Percentiles rank a stretch among this genome's conserved stretches.
Conservation (phyloP, 2,797 vertebrate genomes). For the Megalops cyprinoides region DNA sequence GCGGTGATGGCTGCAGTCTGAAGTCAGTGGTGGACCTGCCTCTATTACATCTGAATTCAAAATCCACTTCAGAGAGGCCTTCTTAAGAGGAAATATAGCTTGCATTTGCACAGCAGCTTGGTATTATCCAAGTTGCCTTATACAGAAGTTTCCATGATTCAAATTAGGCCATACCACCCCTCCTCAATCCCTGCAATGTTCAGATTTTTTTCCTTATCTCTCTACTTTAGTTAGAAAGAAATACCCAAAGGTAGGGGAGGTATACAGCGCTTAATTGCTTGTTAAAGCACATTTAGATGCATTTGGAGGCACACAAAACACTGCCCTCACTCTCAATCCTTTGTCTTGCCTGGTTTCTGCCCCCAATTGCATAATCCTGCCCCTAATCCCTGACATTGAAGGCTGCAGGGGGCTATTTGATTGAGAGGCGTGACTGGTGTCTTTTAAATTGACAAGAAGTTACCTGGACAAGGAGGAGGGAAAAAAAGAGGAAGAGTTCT, state of each 20-base stretch:
- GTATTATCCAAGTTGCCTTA: constrained; percentile 20
- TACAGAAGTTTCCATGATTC: constrained; percentile 19
- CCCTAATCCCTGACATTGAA: no score
- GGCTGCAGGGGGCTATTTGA: no score
- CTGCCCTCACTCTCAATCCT: neutral
- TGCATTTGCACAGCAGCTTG: constrained; percentile 7
- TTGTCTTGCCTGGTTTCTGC: neutral
- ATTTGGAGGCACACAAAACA: neutral
- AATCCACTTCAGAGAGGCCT: neutral
- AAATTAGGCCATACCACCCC: neutral
- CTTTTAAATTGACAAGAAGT: no score
- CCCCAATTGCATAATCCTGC: no score
- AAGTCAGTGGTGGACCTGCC: neutral
- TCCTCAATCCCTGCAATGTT: constrained; percentile 3
- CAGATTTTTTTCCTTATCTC: constrained; percentile 22
- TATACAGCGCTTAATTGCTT: constrained; percentile 16
- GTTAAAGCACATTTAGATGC: neutral
- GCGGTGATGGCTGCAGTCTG: neutral
- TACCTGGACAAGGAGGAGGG: no score
- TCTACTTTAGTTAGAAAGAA: constrained; percentile 16
- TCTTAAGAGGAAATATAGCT: neutral
- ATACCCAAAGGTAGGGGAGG: constrained; percentile 4
- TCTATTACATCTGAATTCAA: neutral
- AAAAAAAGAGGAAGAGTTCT: no score
- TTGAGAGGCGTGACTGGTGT: no score